Base-by-base conservation (phyloP, 2,113 vertebrate species). In the Ictalurus furcatus region DNA sequence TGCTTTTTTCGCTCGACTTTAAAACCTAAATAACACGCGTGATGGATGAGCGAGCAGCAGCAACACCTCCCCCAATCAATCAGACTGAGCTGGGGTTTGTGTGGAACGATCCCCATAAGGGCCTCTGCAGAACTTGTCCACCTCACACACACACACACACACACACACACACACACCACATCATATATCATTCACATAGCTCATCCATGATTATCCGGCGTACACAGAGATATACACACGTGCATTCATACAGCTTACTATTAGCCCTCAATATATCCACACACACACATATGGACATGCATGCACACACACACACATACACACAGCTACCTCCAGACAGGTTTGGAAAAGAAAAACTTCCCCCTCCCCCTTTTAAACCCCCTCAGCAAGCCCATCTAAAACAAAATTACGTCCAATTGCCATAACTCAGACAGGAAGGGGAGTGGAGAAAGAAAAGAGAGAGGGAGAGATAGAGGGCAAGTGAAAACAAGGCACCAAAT, bases 11-110 rank as follows among this genome's bases (percentile, higher is more conserved):
- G 91, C 93, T 94, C 93, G 93, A 93, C 92, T 95, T 92, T 93
- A 94, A 94, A 95, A 96, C 93, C 95, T 93, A 95, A 96, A 95
- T 95, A 95, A 96, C 94, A 92, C 93, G 92, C 92, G 94, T 95
- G 95, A 95, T 96, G 95, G 95, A 96, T 96, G 94, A 94, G 92
- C 90, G 93, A 95, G 92, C 94, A 92, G 93, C 91, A 93, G 94
- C 92, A 93, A 95, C 95, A 95, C 95, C 94, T 94, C 94, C 95
- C 94, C 94, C 95, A 28, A 95, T 94, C 94, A 94, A 94, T 95
- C 94, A 94, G 90, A 88, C 93, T 85, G 37, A 89, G 69, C 84
- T 28, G 28, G 23, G 87, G 67, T 88, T 86, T 86, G 54, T 87
- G 61, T 84, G n/a, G 71, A 79, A 91, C 89, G 89, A 87, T 93